A percentile compares a stretch with the other conserved stretches of the same genome.
These are phyloP conservation scores for Thunnus thynnus DNA, from an alignment of 2,113 vertebrate genomes.

Conservation along the genomic window DNA sequence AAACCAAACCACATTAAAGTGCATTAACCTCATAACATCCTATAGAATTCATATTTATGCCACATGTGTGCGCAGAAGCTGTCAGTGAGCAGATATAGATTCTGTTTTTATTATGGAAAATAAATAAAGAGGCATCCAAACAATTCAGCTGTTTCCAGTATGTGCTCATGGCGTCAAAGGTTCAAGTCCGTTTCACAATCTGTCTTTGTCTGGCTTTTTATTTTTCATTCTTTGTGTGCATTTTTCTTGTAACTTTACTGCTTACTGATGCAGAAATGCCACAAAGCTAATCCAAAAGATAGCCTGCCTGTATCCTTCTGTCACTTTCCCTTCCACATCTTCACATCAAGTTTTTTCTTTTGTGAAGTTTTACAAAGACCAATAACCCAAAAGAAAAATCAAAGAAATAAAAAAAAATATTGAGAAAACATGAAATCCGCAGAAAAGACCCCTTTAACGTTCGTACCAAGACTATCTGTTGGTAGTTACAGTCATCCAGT, in stretches of 20 bases:
- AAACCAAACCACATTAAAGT: constrained; percentile 55
- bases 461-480: background rate
- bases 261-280: constrained; percentile 24
- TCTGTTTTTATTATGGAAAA: constrained; percentile 39
- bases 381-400: background rate
- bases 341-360: constrained; percentile 5
- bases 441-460: background rate
- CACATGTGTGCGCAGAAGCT: constrained; percentile 31
- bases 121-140: background rate
- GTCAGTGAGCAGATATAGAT: constrained; percentile 34
- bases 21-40: constrained; percentile 63
- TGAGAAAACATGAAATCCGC: background rate
- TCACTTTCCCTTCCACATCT: background rate
- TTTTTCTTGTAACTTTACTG: background rate
- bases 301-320: background rate
- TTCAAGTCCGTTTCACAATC: background rate
- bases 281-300: background rate
- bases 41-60: constrained; percentile 52
- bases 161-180: background rate
- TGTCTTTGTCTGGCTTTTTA: constrained; percentile 11
- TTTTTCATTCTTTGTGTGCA: constrained; percentile 11
- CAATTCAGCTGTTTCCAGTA: constrained; percentile 3
- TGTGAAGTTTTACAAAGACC: background rate
- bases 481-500: background rate
- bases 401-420: background rate